These are phyloP conservation scores for Morone saxatilis DNA, from an alignment of 2,113 vertebrate genomes.

Conservation along the genomic window DNA sequence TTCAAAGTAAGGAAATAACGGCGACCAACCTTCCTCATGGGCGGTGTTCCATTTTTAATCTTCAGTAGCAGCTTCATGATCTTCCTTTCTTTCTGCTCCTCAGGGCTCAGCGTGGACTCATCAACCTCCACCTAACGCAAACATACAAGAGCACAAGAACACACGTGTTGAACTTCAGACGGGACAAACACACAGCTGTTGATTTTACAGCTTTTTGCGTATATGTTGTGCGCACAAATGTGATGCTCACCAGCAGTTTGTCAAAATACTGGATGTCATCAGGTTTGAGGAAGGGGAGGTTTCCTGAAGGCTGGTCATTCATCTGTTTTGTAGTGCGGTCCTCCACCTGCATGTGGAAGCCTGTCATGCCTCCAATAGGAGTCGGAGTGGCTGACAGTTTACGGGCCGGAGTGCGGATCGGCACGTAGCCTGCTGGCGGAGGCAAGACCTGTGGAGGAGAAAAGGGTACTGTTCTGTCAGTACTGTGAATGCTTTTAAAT, in stretches of 20 bases:
- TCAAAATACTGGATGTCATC: slow-evolving; percentile 99
- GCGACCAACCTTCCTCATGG: slow-evolving; percentile 94
- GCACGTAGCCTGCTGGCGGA: slow-evolving; percentile 97
- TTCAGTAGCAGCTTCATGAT: slow-evolving; percentile 99
- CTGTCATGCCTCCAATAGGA: slow-evolving; percentile 96
- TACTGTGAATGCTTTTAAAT: neutral
- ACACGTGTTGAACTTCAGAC: neutral
- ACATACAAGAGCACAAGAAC: neutral
- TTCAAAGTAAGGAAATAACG: neutral
- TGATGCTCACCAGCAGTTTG: slow-evolving; percentile 91
- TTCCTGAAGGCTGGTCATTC: slow-evolving; percentile 98
- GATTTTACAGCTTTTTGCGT: neutral
- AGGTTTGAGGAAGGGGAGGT: slow-evolving; percentile 98
- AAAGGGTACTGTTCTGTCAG: neutral
- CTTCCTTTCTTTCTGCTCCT: slow-evolving; percentile 99
- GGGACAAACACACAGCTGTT: neutral
- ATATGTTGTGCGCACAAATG: neutral
- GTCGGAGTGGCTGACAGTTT: slow-evolving; percentile 98
- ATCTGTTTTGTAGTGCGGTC: slow-evolving; percentile 96
- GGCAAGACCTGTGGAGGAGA: slow-evolving; percentile 89
- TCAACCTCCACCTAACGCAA: slow-evolving; percentile 94
- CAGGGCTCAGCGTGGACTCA: slow-evolving; percentile 97
- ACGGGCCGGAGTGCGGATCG: slow-evolving; percentile 97
- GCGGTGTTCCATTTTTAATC: slow-evolving; percentile 98
- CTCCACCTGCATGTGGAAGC: slow-evolving; percentile 98